Percentiles rank a stretch among this genome's conserved stretches.
Conservation (phyloP, 2,797 vertebrate species). For the Macroramphosus scolopax region DNA sequence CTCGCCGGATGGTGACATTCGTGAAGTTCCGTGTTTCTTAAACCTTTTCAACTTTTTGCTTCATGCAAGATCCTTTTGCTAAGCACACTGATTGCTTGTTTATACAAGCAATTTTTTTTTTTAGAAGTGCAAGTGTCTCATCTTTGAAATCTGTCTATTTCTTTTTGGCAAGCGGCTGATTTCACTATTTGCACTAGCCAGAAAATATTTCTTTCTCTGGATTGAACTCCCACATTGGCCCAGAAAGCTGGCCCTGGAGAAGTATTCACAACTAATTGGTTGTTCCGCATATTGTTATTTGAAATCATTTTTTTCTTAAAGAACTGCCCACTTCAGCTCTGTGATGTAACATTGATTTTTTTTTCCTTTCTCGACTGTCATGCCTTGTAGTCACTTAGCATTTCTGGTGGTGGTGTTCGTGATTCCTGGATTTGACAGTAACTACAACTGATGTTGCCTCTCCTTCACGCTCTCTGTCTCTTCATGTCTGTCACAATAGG, state of each 20-base stretch:
- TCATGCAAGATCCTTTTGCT: conserved; percentile 41
- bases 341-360: background rate
- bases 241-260: conserved; percentile 8
- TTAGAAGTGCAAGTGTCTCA: conserved; percentile 32
- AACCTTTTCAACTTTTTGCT: conserved; percentile 29
- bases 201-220: conserved; percentile 25
- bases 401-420: background rate
- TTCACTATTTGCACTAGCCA: conserved; percentile 26
- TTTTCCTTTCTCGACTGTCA: background rate
- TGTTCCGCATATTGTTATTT: conserved; percentile 8
- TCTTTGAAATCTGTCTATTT: conserved; percentile 41
- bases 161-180: conserved; percentile 18
- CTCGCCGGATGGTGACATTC: conserved; percentile 47
- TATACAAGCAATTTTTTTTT: conserved; percentile 30
- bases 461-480: conserved; percentile 19
- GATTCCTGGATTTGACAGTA: conserved; percentile 6
- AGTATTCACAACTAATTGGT: background rate
- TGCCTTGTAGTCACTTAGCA: background rate
- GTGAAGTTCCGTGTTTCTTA: conserved; percentile 34
- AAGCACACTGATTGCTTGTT: conserved; percentile 46
- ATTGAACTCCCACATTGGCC: conserved; percentile 7
- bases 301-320: conserved; percentile 14
- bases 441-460: conserved; percentile 12
- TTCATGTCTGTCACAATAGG: conserved; percentile 61
- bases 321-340: background rate